Evolutionary conservation across 2,113 vertebrate species (phyloP).

Genomic region (Chloropsis cyanopogon): DNA sequence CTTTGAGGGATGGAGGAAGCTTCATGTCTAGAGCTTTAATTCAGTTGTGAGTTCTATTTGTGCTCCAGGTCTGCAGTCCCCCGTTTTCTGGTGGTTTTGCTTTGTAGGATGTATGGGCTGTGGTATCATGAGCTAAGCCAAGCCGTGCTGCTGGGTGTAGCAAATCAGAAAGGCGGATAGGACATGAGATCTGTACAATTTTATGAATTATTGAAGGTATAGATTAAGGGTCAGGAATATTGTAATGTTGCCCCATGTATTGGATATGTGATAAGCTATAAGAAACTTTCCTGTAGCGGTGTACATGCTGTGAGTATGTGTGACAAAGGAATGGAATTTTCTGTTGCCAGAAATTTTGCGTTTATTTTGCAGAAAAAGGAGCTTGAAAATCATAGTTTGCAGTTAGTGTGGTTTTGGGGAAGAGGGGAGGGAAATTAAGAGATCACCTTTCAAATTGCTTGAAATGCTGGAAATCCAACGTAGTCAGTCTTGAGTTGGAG

Average conservation of each 20-base stretch:
- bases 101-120: neutral
- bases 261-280: neutral
- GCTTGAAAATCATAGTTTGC: neutral
- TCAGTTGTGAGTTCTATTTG: neutral
- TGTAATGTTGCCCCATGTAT: neutral
- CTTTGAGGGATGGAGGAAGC: neutral
- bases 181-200: neutral
- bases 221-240: neutral
- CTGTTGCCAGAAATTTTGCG: neutral
- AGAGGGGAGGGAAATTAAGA: neutral
- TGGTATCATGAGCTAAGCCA: neutral
- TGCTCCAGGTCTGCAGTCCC: neutral
- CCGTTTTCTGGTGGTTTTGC: neutral
- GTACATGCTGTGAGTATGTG: fast-evolving
- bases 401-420: neutral
- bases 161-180: neutral
- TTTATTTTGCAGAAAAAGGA: neutral
- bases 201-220: neutral
- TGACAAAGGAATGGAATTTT: neutral
- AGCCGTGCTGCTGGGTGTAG: neutral
- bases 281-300: neutral
- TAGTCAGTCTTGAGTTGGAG: neutral
- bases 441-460: neutral
- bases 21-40: neutral
- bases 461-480: neutral